phyloP scores from a whole-genome alignment of 2,888 invertebrate species.

The Tachina fera region DNA sequence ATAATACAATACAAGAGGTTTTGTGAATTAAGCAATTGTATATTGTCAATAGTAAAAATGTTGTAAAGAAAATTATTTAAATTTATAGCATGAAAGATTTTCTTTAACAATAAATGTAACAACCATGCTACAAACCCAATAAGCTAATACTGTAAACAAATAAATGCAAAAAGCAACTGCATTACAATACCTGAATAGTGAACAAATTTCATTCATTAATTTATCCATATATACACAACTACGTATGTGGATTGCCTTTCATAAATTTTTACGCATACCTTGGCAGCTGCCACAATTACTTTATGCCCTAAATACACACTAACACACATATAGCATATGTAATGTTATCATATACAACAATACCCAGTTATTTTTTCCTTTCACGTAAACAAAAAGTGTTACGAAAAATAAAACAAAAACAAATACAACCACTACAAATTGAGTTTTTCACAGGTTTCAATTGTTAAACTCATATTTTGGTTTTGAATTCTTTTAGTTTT shows the following conservation, averaged over 20 bases:
- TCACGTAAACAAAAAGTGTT: slow-evolving; percentile 7
- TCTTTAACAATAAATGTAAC: too few species aligned
- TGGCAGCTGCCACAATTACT: slow-evolving; percentile 4
- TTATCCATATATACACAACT: background rate
- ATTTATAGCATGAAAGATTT: too few species aligned
- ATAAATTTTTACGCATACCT: slow-evolving; percentile 17
- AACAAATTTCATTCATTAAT: slow-evolving; percentile 13
- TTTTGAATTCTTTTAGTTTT: slow-evolving; percentile 15
- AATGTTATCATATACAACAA: background rate
- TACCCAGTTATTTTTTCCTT: slow-evolving; percentile 1
- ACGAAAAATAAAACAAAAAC: background rate
- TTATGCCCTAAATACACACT: background rate
- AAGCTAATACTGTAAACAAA: too few species aligned
- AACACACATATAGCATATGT: background rate
- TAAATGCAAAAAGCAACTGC: too few species aligned
- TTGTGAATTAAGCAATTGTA: too few species aligned
- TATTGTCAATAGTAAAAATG: too few species aligned
- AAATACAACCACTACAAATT: slow-evolving; percentile 8
- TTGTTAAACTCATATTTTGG: slow-evolving; percentile 23
- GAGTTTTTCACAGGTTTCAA: slow-evolving; percentile 38
- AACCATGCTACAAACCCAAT: too few species aligned
- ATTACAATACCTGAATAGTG: too few species aligned
- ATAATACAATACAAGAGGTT: too few species aligned
- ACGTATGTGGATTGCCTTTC: background rate
- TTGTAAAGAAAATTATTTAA: too few species aligned